Evolutionary conservation across 2,888 invertebrate genomes (phyloP), one percentile per base, ranked within the genome.

Genomic region (Ormyrus labotus): DNA sequence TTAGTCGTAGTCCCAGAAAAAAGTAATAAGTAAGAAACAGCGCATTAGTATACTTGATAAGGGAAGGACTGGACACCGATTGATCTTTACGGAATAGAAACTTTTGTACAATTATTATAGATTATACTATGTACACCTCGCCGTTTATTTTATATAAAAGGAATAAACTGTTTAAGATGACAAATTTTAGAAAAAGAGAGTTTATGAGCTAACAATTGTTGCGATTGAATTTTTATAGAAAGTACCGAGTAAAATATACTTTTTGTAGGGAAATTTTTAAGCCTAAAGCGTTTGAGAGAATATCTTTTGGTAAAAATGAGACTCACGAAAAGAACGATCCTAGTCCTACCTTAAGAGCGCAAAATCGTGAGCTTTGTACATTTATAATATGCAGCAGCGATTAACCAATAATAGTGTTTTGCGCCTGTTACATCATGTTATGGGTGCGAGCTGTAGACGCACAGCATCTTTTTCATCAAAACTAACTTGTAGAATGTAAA

Each of bases 401-500:
- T 84, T 87, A 85, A 84, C 82, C 74, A 74, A 81, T 61, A 82
- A 78, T 82, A 80, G 81, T 69, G 76, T 82, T 76, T 82, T 79
- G 75, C 80, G 75, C 61, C 71, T 67, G 67, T 79, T 78, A 80
- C 72, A 65, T 81, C 19, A 67, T 60, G 53, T 81, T 68, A 80
- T 55, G 63, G 76, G 69, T 45, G 78, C 47, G 58, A 82, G 81
- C 76, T 77, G 81, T 79, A 81, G 81, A 74, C 77, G 78, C 83
- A 75, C 81, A 78, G 78, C 78, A 79, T 81, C 50, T 83, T 86
- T 87, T 87, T 86, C 86, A 87, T 87, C 85, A 87, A 87, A 87
- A 89, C 89, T 90, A 89, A 90, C 88, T 87, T 88, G 86, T 89
- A 88, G 88, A 87, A 82, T 78, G 72, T 81, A 74, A 79, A 34